phyloP scores from a whole-genome alignment of 2,113 vertebrate genomes.

The Anhinga rufa region DNA sequence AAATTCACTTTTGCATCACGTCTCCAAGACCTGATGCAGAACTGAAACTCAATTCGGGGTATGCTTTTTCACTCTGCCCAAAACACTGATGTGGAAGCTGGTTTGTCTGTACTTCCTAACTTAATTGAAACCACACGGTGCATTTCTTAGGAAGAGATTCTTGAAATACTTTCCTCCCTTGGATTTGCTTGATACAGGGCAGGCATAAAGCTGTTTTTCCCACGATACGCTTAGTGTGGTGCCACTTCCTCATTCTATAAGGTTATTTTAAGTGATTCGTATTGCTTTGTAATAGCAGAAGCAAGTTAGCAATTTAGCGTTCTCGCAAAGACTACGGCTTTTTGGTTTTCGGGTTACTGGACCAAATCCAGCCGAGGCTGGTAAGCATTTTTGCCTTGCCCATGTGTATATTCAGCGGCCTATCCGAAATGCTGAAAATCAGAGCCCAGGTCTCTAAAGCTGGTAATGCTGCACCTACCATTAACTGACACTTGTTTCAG shows the following conservation, averaged over 20 bases:
- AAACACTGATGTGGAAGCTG: neutral
- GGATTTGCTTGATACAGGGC: neutral
- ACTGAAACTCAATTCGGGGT: neutral
- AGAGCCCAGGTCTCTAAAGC: neutral
- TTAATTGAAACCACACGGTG: neutral
- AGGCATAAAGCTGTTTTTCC: neutral
- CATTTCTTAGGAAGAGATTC: neutral
- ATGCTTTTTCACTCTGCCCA: neutral
- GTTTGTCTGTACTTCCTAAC: rapidly evolving
- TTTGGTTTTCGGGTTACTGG: neutral
- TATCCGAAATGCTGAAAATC: neutral
- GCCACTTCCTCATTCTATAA: neutral
- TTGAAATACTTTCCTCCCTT: neutral
- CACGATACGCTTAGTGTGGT: neutral
- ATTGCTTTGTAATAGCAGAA: neutral
- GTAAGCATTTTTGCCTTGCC: neutral
- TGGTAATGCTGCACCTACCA: neutral
- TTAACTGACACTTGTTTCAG: neutral
- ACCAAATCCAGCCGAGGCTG: neutral
- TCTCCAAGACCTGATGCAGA: neutral
- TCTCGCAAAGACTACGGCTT: neutral
- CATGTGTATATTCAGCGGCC: rapidly evolving
- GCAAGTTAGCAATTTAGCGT: neutral
- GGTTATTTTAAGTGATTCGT: neutral
- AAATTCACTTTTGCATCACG: neutral